These are phyloP conservation scores for Petrocephalus schoutedeni DNA, from an alignment of 2,797 vertebrate species.

Conservation along the genomic window DNA sequence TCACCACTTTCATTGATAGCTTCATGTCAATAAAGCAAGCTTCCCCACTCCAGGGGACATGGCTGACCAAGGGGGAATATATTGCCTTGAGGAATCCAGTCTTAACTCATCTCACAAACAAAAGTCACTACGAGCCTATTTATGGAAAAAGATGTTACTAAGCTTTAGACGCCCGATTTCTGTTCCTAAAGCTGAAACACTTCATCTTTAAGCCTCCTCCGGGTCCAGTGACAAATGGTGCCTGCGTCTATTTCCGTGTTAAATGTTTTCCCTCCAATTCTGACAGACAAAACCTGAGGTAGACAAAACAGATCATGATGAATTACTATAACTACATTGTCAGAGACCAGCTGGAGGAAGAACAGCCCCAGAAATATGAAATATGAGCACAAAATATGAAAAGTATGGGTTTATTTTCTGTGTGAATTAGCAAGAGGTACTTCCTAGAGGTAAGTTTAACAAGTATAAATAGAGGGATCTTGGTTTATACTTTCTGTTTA, in stretches of 20 bases:
- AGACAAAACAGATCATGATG: neutral
- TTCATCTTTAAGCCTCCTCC: neutral
- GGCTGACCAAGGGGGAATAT: conserved; percentile 42
- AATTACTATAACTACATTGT: neutral
- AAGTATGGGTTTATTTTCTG: neutral
- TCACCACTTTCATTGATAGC: conserved; percentile 57
- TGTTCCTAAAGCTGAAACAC: conserved; percentile 34
- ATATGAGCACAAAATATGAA: neutral
- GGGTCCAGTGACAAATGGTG: conserved; percentile 2
- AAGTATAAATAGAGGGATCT: neutral
- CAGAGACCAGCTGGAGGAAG: neutral
- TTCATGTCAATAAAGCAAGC: conserved; percentile 53
- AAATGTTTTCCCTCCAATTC: neutral
- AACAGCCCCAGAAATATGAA: neutral
- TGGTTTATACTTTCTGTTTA: neutral
- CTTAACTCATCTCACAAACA: conserved; percentile 25
- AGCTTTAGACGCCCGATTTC: conserved; percentile 39
- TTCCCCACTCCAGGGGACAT: conserved; percentile 41
- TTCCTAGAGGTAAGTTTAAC: neutral
- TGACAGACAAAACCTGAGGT: neutral
- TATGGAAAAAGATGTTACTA: conserved; percentile 39
- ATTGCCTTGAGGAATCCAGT: conserved; percentile 31
- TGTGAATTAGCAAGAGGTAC: neutral
- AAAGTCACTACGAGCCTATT: conserved; percentile 24
- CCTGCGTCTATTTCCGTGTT: conserved; percentile 18